These are phyloP conservation scores for Latheticus oryzae DNA, from an alignment of 2,888 invertebrate genomes.

Conservation along the genomic window DNA sequence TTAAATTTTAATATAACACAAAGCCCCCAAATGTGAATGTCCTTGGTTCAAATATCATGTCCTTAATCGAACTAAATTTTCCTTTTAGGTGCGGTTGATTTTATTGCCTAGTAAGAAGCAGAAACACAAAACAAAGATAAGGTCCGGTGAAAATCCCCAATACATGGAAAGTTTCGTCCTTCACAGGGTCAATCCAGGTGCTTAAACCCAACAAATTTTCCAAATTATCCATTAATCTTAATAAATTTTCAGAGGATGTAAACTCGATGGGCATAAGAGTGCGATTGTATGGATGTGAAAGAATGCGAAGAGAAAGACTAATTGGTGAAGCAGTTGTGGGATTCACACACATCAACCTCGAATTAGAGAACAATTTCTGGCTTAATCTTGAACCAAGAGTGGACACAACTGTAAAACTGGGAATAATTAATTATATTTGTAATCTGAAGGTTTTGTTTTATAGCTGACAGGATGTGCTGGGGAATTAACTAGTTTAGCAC, in stretches of 20 bases:
- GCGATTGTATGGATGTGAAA: conserved; percentile 91
- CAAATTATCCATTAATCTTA: conserved; percentile 8
- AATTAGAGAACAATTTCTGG: conserved; percentile 92
- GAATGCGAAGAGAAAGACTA: conserved; percentile 91
- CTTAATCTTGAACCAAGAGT: conserved; percentile 83
- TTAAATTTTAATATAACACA: too few relatives aligned
- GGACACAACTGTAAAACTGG: conserved; percentile 67
- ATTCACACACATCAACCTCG: conserved; percentile 89
- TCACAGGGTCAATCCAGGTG: conserved; percentile 89
- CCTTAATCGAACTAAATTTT: too few relatives aligned
- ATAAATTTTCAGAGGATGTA: conserved; percentile 80
- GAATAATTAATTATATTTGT: not conserved
- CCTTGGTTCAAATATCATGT: too few relatives aligned
- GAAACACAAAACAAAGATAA: conserved; percentile 93
- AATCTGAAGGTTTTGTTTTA: conserved; percentile 42
- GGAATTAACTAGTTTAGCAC: conserved; percentile 82
- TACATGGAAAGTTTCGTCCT: conserved; percentile 94
- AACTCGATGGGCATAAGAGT: conserved; percentile 91
- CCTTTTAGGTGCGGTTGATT: conserved; percentile 84
- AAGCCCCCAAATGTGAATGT: too few relatives aligned
- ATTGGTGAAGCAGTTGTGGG: conserved; percentile 92
- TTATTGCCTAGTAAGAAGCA: conserved; percentile 93
- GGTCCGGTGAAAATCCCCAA: conserved; percentile 90
- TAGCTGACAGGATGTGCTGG: conserved; percentile 69
- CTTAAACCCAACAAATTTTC: conserved; percentile 31